A percentile compares a stretch with the other conserved stretches of the same genome.
Evolutionary conservation across 2,113 vertebrate genomes (phyloP).

Genomic region (Ranitomeya variabilis): DNA sequence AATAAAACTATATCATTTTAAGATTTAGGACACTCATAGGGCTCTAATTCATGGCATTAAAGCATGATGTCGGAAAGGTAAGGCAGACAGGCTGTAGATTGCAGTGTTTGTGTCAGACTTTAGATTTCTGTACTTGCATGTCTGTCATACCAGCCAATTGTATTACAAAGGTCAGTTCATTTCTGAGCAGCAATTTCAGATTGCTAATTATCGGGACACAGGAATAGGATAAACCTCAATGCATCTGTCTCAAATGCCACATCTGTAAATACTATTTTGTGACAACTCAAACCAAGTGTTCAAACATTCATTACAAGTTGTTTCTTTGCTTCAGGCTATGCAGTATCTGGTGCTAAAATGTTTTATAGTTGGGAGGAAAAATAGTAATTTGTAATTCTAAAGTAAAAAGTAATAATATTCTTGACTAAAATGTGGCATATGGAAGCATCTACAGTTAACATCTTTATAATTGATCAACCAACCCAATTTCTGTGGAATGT

Average conservation of each 20-base stretch:
- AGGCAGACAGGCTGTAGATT: conserved; percentile 12
- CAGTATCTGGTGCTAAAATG: not conserved
- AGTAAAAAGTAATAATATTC: not conserved
- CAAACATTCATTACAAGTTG: conserved; percentile 37
- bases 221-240: not conserved
- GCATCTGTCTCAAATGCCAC: conserved; percentile 45
- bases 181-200: conserved; percentile 22
- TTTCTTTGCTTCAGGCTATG: conserved; percentile 11
- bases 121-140: not conserved
- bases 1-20: not conserved
- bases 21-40: not conserved
- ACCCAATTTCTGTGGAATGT: not conserved
- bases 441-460: not conserved
- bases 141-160: not conserved
- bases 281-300: conserved; percentile 17
- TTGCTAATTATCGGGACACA: conserved; percentile 21
- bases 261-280: conserved; percentile 43
- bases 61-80: not conserved
- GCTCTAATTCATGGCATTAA: conserved; percentile 1
- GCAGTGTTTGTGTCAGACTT: not conserved
- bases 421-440: not conserved
- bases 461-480: not conserved
- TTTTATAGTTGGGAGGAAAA: not conserved
- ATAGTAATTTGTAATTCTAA: not conserved
- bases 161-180: conserved; percentile 37